These are phyloP conservation scores for Radopholus similis DNA, from an alignment of 1,140 invertebrate genomes.

Conservation along the genomic window DNA sequence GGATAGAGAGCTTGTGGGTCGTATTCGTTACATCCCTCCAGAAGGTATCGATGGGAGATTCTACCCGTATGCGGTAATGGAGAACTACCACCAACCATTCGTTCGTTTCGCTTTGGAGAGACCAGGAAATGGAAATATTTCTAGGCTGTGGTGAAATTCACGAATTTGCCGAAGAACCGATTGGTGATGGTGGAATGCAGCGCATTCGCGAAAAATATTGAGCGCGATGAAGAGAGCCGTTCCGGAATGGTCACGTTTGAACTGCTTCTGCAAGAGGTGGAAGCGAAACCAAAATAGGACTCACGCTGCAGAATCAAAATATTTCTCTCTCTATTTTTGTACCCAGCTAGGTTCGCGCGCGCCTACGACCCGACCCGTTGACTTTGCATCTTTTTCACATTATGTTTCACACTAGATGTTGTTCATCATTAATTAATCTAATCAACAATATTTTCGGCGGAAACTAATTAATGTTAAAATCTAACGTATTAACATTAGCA, in stretches of 20 bases:
- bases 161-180: slow-evolving; percentile 51
- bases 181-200: slow-evolving; percentile 56
- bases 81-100: slow-evolving; percentile 58
- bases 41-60: slow-evolving; percentile 53
- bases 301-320: no score
- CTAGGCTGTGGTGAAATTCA: slow-evolving; percentile 60
- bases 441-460: no score
- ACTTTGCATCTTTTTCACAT: no score
- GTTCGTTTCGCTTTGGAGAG: slow-evolving; percentile 42
- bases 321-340: no score
- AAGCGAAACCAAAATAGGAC: no score
- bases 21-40: slow-evolving; percentile 47
- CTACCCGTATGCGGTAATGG: slow-evolving; percentile 55
- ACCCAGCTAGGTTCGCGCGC: no score
- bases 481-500: no score
- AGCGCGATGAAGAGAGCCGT: slow-evolving; percentile 40
- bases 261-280: background rate
- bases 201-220: slow-evolving; percentile 57
- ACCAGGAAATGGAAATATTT: slow-evolving; percentile 5
- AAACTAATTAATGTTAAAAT: no score
- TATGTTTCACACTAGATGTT: no score
- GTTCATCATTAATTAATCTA: no score
- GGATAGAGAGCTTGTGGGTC: slow-evolving; percentile 52
- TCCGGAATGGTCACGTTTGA: slow-evolving; percentile 19
- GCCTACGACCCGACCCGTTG: no score